These are phyloP conservation scores for Musca domestica DNA, from an alignment of 1,140 invertebrate species.

Conservation along the genomic window DNA sequence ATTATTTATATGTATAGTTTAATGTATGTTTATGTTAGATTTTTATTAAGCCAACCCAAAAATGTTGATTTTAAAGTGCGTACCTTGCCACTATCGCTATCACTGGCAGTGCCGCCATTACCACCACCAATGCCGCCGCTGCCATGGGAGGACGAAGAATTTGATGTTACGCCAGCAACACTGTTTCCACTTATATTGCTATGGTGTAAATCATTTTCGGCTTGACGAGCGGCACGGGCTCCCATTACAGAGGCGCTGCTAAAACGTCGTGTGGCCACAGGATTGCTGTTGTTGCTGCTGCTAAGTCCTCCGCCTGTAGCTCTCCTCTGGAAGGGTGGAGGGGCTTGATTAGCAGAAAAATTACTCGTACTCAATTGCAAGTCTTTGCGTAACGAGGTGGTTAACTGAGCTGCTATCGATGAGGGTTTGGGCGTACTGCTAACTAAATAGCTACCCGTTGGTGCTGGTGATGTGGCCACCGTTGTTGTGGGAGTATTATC, in stretches of 20 bases:
- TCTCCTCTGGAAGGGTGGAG: constrained; percentile 30
- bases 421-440: constrained; percentile 27
- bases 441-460: constrained; percentile 25
- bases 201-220: background rate
- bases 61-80: constrained; percentile 64
- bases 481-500: constrained; percentile 23
- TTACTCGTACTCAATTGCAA: constrained; percentile 37
- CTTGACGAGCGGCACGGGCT: constrained; percentile 28
- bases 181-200: constrained; percentile 25
- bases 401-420: constrained; percentile 45
- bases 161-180: constrained; percentile 40
- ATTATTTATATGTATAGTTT: background rate
- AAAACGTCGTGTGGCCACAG: constrained; percentile 36
- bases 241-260: constrained; percentile 43
- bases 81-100: constrained; percentile 63
- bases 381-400: constrained; percentile 46
- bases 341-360: constrained; percentile 16
- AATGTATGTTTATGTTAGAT: background rate
- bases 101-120: constrained; percentile 40
- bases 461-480: constrained; percentile 6
- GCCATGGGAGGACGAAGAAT: constrained; percentile 26
- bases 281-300: background rate
- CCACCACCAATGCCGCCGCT: constrained; percentile 27
- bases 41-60: constrained; percentile 65
- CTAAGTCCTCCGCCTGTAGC: constrained; percentile 2